Evolutionary conservation across 2,888 invertebrate genomes (phyloP), one percentile per base, ranked within the genome.

Genomic region (Hoplodrina blanda): DNA sequence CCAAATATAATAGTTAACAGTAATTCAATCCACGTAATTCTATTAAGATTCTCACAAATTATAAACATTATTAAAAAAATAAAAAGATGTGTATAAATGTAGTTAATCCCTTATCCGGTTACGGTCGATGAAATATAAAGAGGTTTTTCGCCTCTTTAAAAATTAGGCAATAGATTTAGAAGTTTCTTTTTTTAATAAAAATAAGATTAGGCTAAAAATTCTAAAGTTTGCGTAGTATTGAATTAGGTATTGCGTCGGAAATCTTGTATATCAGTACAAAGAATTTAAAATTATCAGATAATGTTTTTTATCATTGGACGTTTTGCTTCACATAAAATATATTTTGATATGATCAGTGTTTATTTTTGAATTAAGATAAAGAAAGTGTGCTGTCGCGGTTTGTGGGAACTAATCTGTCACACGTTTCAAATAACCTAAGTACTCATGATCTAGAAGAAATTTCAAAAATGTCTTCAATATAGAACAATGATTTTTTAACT

Each of bases 181-280:
- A 74, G 89, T 84, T 88, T 87, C 84, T 89, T 86, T 84, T 89
- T 87, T 84, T 87, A 89, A 82, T 62, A 52, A 81, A n/a, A 82
- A 76, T 94, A 93, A 93, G 92, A 88, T 87, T 94, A 93, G 91
- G 87, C 86, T 91, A 91, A 88, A 84, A 87, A 87, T 89, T 90
- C 83, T 84, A 89, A 90, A 90, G 84, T 88, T 89, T 90, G 88
- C 82, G 87, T 87, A 89, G 82, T 87, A 88, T 89, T 90, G 86
- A 83, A 87, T 89, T 87, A 87, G 83, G 83, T 90, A 91, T 88
- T 90, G 89, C 88, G 86, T 87, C 83, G 82, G 83, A 90, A 91
- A 91, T 91, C 91, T 92, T 94, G 92, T 94, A 94, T 93, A 94
- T 95, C 93, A 95, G 95, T 95, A 95, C 95, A 95, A 95, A 95